Conservation (phyloP, 2,888 invertebrate genomes). For the Ganaspis brasiliensis region DNA sequence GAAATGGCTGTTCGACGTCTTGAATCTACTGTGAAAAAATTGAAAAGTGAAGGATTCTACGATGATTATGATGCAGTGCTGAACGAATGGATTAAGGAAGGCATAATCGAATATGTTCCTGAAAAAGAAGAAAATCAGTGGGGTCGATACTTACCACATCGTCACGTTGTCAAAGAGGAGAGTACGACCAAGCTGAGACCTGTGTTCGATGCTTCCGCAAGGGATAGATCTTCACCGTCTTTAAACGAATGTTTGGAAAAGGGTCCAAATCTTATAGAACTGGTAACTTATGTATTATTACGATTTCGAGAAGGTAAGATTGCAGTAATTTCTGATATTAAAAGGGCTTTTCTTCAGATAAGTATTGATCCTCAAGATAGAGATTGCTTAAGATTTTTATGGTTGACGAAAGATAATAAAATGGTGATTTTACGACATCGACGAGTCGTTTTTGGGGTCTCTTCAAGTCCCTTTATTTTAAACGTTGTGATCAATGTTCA, state of each 20-base stretch:
- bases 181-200: conserved; percentile 62
- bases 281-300: neutral
- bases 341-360: conserved; percentile 62
- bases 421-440: conserved; percentile 55
- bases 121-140: conserved; percentile 1
- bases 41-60: conserved; percentile 57
- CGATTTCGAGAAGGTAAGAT: conserved; percentile 2
- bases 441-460: conserved; percentile 66
- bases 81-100: conserved; percentile 65
- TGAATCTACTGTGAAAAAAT: conserved; percentile 58
- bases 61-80: conserved; percentile 66
- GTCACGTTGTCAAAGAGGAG: conserved; percentile 54
- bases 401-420: conserved; percentile 54
- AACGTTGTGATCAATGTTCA: conserved; percentile 63
- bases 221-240: conserved; percentile 47
- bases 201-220: conserved; percentile 67
- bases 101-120: conserved; percentile 66
- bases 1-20: conserved; percentile 64
- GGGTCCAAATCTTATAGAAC: conserved; percentile 7
- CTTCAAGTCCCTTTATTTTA: conserved; percentile 63
- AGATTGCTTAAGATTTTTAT: conserved; percentile 63
- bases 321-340: conserved; percentile 58
- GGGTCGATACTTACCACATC: conserved; percentile 61
- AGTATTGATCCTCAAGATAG: conserved; percentile 53
- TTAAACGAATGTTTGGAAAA: conserved; percentile 33